Evolutionary conservation across 2,113 vertebrate genomes (phyloP).

Genomic region (Athene cunicularia): DNA sequence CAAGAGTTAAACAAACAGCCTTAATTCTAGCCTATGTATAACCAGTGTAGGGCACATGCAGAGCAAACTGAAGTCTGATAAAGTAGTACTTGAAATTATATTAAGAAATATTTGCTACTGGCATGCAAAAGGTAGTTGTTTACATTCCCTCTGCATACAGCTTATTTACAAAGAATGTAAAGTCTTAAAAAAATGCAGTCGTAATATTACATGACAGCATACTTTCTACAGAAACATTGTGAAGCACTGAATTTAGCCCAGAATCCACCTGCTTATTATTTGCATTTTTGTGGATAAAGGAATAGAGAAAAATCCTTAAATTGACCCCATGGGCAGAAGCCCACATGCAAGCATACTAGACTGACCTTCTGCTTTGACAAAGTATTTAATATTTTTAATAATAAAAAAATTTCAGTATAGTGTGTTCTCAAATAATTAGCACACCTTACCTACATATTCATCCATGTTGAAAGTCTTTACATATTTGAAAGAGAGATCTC

Average conservation of each 20-base stretch:
- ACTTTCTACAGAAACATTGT: background rate
- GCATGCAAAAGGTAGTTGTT: background rate
- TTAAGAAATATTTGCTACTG: background rate
- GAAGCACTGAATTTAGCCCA: background rate
- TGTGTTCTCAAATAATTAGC: background rate
- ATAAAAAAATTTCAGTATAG: background rate
- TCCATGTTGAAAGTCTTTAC: constrained; percentile 89
- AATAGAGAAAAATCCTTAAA: background rate
- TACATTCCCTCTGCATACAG: background rate
- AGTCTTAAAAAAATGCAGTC: background rate
- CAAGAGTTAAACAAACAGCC: background rate
- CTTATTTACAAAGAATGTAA: background rate
- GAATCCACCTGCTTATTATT: background rate
- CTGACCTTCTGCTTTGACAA: background rate
- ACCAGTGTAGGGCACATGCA: background rate
- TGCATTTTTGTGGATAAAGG: background rate
- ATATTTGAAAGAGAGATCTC: constrained; percentile 84
- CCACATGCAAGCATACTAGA: background rate
- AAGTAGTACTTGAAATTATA: background rate
- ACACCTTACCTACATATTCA: constrained; percentile 83
- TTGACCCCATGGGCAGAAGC: background rate
- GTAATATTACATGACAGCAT: background rate
- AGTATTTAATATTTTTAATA: background rate
- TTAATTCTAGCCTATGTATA: background rate
- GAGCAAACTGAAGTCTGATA: background rate